Percentiles rank a stretch among this genome's conserved stretches.
phyloP scores from a whole-genome alignment of 2,797 vertebrate genomes.

The Dallia pectoralis region DNA sequence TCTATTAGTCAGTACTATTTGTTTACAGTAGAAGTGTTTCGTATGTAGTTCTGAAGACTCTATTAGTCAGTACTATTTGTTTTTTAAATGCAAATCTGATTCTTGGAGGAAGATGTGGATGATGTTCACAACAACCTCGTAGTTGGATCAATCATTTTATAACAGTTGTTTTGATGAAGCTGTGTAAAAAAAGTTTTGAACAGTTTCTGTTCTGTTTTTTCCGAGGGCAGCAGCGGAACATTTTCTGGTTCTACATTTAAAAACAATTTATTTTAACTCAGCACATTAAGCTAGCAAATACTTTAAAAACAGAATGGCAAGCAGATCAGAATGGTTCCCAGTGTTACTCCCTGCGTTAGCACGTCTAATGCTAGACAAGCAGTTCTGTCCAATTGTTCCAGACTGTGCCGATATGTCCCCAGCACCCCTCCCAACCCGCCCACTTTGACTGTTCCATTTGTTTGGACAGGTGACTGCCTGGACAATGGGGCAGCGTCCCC shows the following conservation, averaged over 20 bases:
- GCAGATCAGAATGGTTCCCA: neutral
- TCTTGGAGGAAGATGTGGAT: neutral
- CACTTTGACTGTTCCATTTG: constrained; percentile 28
- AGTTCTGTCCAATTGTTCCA: neutral
- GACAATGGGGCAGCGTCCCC: constrained; percentile 88
- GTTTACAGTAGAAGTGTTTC: neutral
- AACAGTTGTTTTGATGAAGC: neutral
- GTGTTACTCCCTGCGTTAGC: no score
- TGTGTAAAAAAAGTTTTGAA: neutral
- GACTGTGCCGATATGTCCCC: neutral
- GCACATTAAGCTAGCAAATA: neutral
- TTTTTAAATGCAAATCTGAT: neutral
- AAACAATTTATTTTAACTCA: neutral
- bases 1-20: neutral
- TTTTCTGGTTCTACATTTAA: neutral
- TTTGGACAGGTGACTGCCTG: constrained; percentile 86
- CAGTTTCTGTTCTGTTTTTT: no score
- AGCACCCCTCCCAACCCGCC: no score
- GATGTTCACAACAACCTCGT: neutral
- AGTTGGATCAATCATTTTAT: neutral
- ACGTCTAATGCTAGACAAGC: neutral
- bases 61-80: neutral
- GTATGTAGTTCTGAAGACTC: no score
- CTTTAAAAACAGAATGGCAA: neutral
- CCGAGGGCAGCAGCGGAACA: neutral